Evolutionary conservation across 2,113 vertebrate genomes (phyloP).

Genomic region (Nothoprocta pentlandii): DNA sequence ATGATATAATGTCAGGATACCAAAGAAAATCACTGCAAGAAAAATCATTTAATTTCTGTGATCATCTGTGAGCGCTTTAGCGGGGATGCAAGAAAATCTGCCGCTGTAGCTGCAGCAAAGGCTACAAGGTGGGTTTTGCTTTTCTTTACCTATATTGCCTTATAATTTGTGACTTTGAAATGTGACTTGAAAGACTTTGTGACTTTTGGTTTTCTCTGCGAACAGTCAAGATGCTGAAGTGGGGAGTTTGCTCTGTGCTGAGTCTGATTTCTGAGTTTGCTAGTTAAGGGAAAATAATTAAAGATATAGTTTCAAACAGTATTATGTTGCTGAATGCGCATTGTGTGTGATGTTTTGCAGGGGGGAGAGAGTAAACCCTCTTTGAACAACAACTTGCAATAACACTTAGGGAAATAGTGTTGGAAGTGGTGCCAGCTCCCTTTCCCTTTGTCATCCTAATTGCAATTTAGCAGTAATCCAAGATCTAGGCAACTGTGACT

Average conservation of each 20-base stretch:
- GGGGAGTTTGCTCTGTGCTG: background rate
- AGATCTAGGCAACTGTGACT: conserved; percentile 58
- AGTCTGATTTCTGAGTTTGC: conserved; percentile 24
- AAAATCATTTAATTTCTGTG: conserved; percentile 62
- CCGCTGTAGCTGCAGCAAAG: background rate
- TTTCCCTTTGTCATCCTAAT: conserved; percentile 65
- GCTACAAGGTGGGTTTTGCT: conserved; percentile 12
- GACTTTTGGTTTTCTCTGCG: background rate
- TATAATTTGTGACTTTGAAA: conserved; percentile 62
- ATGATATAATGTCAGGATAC: conserved; percentile 54
- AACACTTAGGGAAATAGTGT: conserved; percentile 40
- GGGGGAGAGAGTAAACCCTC: conserved; percentile 59
- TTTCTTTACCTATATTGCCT: background rate
- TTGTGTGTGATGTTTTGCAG: conserved; percentile 32
- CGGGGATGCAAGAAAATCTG: conserved; percentile 40
- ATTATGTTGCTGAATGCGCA: conserved; percentile 42
- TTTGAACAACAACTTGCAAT: conserved; percentile 59
- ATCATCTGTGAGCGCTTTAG: conserved; percentile 56
- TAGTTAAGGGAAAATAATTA: conserved; percentile 46
- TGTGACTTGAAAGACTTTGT: too few species aligned
- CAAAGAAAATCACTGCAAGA: conserved; percentile 56
- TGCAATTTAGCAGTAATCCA: conserved; percentile 70
- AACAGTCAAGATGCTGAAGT: conserved; percentile 35
- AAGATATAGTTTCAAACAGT: conserved; percentile 24
- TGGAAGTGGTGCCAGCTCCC: conserved; percentile 44